phyloP scores from a whole-genome alignment of 1,140 invertebrate genomes.

The Hormaphis cornu region DNA sequence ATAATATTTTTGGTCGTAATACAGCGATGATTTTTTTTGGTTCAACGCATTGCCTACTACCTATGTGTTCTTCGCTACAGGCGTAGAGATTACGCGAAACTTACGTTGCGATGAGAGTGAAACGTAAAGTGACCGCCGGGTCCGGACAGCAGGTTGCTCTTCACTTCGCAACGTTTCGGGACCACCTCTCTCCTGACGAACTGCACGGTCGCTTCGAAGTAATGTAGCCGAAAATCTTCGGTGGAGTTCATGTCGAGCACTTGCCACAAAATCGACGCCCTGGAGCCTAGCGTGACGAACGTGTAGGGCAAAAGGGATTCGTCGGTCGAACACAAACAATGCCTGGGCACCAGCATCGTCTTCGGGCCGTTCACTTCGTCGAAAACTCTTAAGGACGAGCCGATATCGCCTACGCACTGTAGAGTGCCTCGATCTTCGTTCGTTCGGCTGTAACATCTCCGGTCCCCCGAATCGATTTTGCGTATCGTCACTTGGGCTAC shows the following conservation, averaged over 20 bases:
- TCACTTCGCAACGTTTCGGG: constrained; percentile 42
- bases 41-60: no score
- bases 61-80: no score
- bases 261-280: constrained; percentile 71
- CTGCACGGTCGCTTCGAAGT: constrained; percentile 74
- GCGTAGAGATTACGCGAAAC: no score
- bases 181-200: constrained; percentile 63
- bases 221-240: constrained; percentile 72
- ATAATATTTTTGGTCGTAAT: no score
- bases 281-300: constrained; percentile 63
- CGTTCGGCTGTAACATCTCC: constrained; percentile 49
- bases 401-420: constrained; percentile 55
- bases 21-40: no score
- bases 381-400: constrained; percentile 50
- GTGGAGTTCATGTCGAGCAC: constrained; percentile 69
- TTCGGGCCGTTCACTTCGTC: constrained; percentile 61
- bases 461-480: constrained; percentile 51
- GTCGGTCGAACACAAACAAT: constrained; percentile 60
- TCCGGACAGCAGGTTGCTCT: constrained; percentile 54
- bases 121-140: constrained; percentile 66
- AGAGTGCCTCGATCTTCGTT: constrained; percentile 58
- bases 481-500: constrained; percentile 58
- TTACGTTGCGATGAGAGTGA: constrained; percentile 46
- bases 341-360: constrained; percentile 52
- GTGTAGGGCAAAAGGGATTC: constrained; percentile 53